phyloP scores from a whole-genome alignment of 2,888 invertebrate genomes.

The Galeruca laticollis region DNA sequence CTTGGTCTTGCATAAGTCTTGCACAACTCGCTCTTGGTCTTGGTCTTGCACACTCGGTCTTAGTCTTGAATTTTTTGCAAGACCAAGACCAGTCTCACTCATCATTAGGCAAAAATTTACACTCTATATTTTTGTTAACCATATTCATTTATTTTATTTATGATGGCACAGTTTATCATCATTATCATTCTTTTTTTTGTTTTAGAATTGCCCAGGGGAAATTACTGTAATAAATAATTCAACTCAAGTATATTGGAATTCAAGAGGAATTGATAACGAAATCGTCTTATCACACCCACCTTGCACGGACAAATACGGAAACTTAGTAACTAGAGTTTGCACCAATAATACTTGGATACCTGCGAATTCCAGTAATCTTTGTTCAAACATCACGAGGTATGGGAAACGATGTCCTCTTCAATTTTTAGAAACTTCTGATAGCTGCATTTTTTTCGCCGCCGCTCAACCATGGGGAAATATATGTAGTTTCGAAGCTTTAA shows the following conservation, averaged over 20 bases:
- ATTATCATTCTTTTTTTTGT: not conserved
- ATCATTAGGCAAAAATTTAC: too few species aligned
- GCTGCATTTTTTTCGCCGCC: constrained; percentile 62
- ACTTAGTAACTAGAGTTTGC: constrained; percentile 56
- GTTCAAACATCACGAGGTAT: constrained; percentile 42
- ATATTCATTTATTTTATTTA: too few species aligned
- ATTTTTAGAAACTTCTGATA: constrained; percentile 45
- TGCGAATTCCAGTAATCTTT: constrained; percentile 46
- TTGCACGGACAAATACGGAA: constrained; percentile 57
- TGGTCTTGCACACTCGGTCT: too few species aligned
- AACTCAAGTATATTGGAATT: constrained; percentile 33
- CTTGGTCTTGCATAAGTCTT: too few species aligned
- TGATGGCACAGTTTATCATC: too few species aligned
- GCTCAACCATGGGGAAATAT: constrained; percentile 52
- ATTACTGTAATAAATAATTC: not conserved
- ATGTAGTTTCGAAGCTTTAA: constrained; percentile 22
- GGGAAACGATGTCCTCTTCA: constrained; percentile 50
- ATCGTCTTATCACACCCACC: constrained; percentile 59
- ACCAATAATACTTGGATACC: constrained; percentile 58
- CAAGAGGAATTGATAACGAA: constrained; percentile 38
- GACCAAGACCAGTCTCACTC: too few species aligned
- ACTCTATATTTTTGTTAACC: too few species aligned
- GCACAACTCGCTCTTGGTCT: too few species aligned
- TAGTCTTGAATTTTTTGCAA: too few species aligned
- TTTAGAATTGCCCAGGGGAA: not conserved